phyloP scores from a whole-genome alignment of 1,140 invertebrate genomes.

The Drosophila seguyi region DNA sequence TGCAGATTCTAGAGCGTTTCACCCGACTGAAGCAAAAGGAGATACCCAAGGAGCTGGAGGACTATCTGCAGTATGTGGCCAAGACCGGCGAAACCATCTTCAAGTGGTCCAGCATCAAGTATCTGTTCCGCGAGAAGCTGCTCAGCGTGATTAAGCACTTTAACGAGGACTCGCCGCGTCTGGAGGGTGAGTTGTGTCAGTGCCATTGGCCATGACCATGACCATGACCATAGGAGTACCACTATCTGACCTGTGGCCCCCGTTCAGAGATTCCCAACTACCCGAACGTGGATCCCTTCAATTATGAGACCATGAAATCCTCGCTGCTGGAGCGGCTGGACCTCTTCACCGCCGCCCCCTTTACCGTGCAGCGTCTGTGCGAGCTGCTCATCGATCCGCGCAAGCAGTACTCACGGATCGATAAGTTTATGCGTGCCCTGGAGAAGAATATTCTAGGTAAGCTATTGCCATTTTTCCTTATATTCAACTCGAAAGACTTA shows the following conservation, averaged over 20 bases:
- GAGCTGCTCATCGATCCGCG: conserved; percentile 95
- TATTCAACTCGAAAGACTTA: no score
- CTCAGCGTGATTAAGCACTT: conserved; percentile 94
- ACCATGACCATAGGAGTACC: neutral
- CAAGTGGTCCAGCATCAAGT: conserved; percentile 95
- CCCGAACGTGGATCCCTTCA: conserved; percentile 96
- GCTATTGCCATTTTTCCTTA: neutral
- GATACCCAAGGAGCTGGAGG: conserved; percentile 95
- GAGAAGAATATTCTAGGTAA: conserved; percentile 94
- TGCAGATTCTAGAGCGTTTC: conserved; percentile 93
- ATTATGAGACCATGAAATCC: conserved; percentile 95
- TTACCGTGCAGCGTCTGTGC: conserved; percentile 97
- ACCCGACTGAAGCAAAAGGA: conserved; percentile 91
- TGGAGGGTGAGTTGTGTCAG: conserved; percentile 85
- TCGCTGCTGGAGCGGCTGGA: conserved; percentile 94
- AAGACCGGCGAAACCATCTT: conserved; percentile 97
- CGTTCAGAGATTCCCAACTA: conserved; percentile 89
- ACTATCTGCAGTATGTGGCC: conserved; percentile 95
- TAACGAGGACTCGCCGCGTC: conserved; percentile 90
- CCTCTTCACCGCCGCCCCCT: conserved; percentile 94
- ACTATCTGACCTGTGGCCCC: neutral
- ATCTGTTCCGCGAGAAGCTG: conserved; percentile 94
- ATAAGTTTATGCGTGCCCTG: conserved; percentile 97
- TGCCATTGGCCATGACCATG: neutral
- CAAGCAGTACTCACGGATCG: conserved; percentile 97